Base-by-base conservation (phyloP, 1,140 invertebrate species). In the Oryctes rhinoceros region DNA sequence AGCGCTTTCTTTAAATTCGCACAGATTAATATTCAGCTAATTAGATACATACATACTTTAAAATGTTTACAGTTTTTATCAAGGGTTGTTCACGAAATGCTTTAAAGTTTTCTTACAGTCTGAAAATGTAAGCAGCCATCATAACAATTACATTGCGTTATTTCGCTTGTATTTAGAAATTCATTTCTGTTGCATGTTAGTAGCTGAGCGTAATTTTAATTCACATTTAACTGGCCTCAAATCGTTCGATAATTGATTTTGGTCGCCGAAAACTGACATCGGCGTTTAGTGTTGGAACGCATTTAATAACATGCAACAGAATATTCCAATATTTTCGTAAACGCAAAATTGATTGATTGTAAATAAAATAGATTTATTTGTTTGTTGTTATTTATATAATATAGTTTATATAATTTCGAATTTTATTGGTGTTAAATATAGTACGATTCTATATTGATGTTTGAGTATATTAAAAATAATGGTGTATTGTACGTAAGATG, bases 401-500 rank as follows among this genome's bases (percentile, higher is more conserved):
- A 59, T 35, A 71, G 65, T 71, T 71, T 44, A 44, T 44, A 44
- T 44, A 71, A 71, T 10, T 71, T 71, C 24, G 7, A 71, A 71
- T 71, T 44, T 71, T 71, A 71, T 71, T 35, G 65, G 35, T 71
- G 65, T 71, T 71, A 71, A 71, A 15, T 71, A 11, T 71, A 24
- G 65, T 59, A n/a, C 4, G 37, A 37, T 24, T 71, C 65, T 71
- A 71, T 71, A 71, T 71, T 71, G 65, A 5, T 71, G 65, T 71
- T 24, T 71, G 65, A 35, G 20, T 71, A 71, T 71, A 71, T 71
- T 11, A 24, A 71, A 35, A 24, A 71, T 71, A 44, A 44, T 10
- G 5, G 9, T 71, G 7, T 11, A 30, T 30, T 71, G 35, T 35
- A 35, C 37, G 65, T 71, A 35, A 7, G 10, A 71, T 35, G 10